Conservation (phyloP, 2,888 invertebrate genomes). For the Entomobrya proxima region DNA sequence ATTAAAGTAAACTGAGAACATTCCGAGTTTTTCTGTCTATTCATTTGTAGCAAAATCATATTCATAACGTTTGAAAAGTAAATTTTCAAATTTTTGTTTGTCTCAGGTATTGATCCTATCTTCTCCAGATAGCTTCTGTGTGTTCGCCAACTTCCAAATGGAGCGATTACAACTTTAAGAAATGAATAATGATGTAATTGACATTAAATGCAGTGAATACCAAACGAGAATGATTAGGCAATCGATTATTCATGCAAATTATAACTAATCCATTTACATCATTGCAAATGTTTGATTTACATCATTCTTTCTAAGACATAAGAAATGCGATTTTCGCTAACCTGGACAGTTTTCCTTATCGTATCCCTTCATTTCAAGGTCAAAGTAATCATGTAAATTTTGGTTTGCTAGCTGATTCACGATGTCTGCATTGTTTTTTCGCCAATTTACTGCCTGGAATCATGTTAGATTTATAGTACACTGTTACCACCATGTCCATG, state of each 20-base stretch:
- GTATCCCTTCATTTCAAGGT: constrained; percentile 13
- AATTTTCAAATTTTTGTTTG: neutral
- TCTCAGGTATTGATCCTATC: neutral
- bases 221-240: too few relatives aligned
- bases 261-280: too few relatives aligned
- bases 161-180: constrained; percentile 11
- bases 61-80: constrained; percentile 12
- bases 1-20: constrained; percentile 29
- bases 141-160: constrained; percentile 17
- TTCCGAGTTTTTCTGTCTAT: neutral
- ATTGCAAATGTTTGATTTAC: too few relatives aligned
- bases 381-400: neutral
- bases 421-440: neutral
- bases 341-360: constrained; percentile 45
- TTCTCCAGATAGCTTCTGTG: constrained; percentile 23
- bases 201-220: neutral
- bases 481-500: neutral
- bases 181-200: neutral
- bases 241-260: too few relatives aligned
- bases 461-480: neutral
- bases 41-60: neutral
- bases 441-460: constrained; percentile 22
- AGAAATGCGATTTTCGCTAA: too few relatives aligned
- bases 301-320: too few relatives aligned
- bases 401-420: neutral